Evolutionary conservation across 2,113 vertebrate genomes (phyloP).

Genomic region (Pterocles orientalis): DNA sequence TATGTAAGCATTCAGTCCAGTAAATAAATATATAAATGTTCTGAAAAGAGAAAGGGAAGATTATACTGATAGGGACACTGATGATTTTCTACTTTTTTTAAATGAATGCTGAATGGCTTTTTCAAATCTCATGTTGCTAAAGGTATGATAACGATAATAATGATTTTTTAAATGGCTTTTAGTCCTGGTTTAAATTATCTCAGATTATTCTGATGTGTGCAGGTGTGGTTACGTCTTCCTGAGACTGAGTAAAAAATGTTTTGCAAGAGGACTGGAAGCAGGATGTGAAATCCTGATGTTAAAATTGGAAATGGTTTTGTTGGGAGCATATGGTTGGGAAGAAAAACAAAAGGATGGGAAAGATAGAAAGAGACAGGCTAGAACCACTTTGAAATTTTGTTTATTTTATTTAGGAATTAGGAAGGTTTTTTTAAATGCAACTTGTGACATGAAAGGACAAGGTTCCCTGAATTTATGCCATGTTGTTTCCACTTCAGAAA

Average conservation of each 20-base stretch:
- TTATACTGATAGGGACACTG: not conserved
- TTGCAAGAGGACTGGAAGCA: not conserved
- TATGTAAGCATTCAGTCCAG: not conserved
- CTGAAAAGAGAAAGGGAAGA: not conserved
- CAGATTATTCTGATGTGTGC: not conserved
- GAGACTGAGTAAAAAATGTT: not conserved
- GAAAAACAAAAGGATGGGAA: not conserved
- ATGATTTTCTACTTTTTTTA: not conserved
- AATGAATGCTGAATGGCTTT: not conserved
- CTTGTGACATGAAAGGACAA: not conserved
- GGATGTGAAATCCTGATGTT: not conserved
- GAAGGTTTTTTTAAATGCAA: not conserved
- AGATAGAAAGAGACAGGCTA: not conserved
- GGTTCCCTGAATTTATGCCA: not conserved
- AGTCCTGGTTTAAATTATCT: not conserved
- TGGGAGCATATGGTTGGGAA: not conserved
- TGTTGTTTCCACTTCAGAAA: not conserved
- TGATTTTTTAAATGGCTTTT: not conserved
- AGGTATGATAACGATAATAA: not conserved
- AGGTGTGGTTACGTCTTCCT: not conserved
- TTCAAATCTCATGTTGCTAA: not conserved
- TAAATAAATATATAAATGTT: not conserved
- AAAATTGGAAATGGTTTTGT: not conserved
- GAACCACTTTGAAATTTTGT: not conserved
- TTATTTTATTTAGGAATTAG: not conserved